Evolutionary conservation across 2,113 vertebrate species (phyloP), one percentile per base, ranked within the genome.

Genomic region (Chaetorhynchus papuensis): DNA sequence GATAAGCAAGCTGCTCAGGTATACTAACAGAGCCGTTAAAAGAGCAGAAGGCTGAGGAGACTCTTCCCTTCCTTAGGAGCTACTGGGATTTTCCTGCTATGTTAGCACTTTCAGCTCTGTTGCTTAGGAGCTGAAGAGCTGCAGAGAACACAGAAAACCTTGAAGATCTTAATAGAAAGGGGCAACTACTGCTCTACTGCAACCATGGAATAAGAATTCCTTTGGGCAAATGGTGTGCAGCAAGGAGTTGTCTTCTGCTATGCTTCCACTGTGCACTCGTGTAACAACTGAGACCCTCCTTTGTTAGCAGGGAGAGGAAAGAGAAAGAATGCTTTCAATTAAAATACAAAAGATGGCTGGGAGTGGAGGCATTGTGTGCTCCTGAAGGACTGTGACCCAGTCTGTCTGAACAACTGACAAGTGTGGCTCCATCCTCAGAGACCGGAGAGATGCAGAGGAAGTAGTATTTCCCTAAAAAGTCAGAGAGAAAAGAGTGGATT

Each of bases 391-490:
- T 42, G 41, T 59, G 37, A 44, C 94, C 56, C 52, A 68, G 6
- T 65, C 69, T 79, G 37, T 92, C 30, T 91, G 66, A 89, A 45
- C 3, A 6, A 78, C 50, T 89, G 92, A 64, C 31, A 80, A 53
- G 30, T 42, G 39, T 75, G 54, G 11, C 44, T 97, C 60, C 31
- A 77, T 93, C 71, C 37, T 93, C 72, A 52, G 31, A 89, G 54
- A 33, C 42, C 33, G 52, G 23, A 91, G 57, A 91, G 59, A 68
- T 59, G 47, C 24, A 56, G 41, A 71, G 45, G 39, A 89, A 93
- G 61, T 74, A 87, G 57, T 78, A 78, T 92, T 96, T 94, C 59
- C 83, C 68, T 13, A 68, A 91, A 94, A 87, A 53, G 45, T 79
- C 53, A 70, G 47, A 78, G 49, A 80, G 64, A 77, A 86, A 76